These are phyloP conservation scores for Schrankia costaestrigalis DNA, from an alignment of 2,888 invertebrate species.

Conservation along the genomic window DNA sequence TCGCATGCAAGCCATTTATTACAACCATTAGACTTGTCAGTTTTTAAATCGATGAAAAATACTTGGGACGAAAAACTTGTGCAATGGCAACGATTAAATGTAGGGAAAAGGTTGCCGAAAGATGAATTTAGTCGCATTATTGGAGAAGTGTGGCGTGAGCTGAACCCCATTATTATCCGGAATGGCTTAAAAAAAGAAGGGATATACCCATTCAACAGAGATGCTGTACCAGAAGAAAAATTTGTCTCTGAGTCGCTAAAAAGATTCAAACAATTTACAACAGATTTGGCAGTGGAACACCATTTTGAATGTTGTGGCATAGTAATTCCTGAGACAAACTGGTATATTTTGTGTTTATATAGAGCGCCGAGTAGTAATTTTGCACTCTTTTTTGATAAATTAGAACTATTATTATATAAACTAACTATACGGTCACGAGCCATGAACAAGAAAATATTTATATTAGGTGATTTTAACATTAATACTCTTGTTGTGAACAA, in stretches of 20 bases:
- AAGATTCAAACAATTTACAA: no score
- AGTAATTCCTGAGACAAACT: no score
- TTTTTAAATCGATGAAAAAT: conserved; percentile 29
- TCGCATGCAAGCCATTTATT: conserved; percentile 9
- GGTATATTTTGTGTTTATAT: no score
- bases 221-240: conserved; percentile 8
- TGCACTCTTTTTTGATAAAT: no score
- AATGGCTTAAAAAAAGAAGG: conserved; percentile 13
- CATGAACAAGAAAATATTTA: no score
- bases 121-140: conserved; percentile 7
- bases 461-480: no score
- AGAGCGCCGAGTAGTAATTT: no score
- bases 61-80: conserved; percentile 17
- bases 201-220: conserved; percentile 8
- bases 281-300: no score
- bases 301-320: no score
- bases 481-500: no score
- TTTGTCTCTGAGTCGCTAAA: conserved; percentile 1
- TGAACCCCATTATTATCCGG: conserved; percentile 7
- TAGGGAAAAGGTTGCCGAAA: conserved; percentile 5
- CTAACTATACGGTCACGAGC: no score
- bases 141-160: conserved; percentile 7
- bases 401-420: no score
- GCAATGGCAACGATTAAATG: conserved; percentile 2
- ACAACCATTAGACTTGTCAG: conserved; percentile 30